Evolutionary conservation across 2,113 vertebrate species (phyloP), one percentile per base, ranked within the genome.

Genomic region (Megaceryle torquata): DNA sequence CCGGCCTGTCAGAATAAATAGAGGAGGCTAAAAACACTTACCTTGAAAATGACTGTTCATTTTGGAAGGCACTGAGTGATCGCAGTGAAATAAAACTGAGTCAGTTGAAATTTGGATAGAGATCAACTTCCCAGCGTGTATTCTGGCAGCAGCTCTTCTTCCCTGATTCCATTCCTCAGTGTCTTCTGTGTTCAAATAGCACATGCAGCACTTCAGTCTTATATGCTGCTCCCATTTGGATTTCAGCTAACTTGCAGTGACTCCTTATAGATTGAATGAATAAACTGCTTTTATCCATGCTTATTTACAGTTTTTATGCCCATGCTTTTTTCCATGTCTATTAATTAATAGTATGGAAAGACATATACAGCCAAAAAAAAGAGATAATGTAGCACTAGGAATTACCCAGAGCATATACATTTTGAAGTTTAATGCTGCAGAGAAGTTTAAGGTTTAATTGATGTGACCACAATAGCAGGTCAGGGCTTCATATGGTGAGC

Each of bases 11-110:
- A 89, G 93, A 96, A 88, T 93, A 90, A 94, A 95, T 88, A 83
- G 80, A 91, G 48, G 48, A 79, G 77, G 69, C 92, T 94, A 83
- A 85, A 96, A 94, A 50, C 68, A 64, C 81, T 94, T 53, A 69
- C 77, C 95, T 92, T 64, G 81, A 44, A 82, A 96, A 87, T 92
- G 96, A 95, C 83, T 96, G 89, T 95, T 96, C 95, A 93, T 96
- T 96, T 96, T 90, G 91, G 89, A 91, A 95, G 85, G 82, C 89
- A 77, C 39, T 37, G 86, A 87, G 78, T 72, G 88, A 95, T 93
- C 87, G 87, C 81, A 60, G 51, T 86, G 91, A 89, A 97, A 76
- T 91, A 89, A 68, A 82, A 95, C 89, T 82, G 91, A 96, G 91
- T 95, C 91, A 92, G 86, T 79, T 80, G 89, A 69, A 37, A 56